phyloP scores from a whole-genome alignment of 2,797 vertebrate genomes.

The Crypturellus tataupa region DNA sequence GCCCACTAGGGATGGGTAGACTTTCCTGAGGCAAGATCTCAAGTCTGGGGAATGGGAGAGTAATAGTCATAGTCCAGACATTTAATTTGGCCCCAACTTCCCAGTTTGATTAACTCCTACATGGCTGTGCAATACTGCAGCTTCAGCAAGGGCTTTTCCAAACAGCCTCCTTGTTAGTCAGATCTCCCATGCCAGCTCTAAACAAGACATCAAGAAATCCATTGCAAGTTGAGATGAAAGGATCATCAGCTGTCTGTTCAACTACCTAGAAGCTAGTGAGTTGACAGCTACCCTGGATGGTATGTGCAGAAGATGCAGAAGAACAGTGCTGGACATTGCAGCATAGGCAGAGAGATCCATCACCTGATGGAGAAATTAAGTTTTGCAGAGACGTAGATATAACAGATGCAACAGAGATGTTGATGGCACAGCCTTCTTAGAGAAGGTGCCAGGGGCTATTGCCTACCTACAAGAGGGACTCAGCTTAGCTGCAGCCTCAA shows the following conservation, averaged over 20 bases:
- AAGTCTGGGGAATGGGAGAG: not conserved
- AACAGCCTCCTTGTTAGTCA: not conserved
- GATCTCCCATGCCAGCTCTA: not conserved
- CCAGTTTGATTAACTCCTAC: not conserved
- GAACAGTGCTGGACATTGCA: not conserved
- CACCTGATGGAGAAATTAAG: rapidly evolving
- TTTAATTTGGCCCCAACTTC: not conserved
- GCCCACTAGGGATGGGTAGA: not conserved
- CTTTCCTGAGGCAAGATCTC: not conserved
- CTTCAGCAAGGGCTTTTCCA: not conserved
- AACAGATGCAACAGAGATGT: rapidly evolving
- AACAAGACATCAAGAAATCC: not conserved
- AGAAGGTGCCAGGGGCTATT: not conserved
- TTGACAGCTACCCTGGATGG: rapidly evolving
- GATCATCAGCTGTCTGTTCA: not conserved
- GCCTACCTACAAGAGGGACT: not conserved
- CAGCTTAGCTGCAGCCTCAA: not conserved
- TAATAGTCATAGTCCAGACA: not conserved
- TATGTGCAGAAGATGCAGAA: not conserved
- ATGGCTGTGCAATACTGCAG: rapidly evolving
- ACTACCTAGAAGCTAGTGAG: not conserved
- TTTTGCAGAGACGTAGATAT: not conserved
- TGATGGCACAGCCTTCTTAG: not conserved
- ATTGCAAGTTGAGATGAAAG: not conserved
- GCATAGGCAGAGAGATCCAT: too few species aligned